Evolutionary conservation across 2,888 invertebrate genomes (phyloP).

Genomic region (Andrena fulva): DNA sequence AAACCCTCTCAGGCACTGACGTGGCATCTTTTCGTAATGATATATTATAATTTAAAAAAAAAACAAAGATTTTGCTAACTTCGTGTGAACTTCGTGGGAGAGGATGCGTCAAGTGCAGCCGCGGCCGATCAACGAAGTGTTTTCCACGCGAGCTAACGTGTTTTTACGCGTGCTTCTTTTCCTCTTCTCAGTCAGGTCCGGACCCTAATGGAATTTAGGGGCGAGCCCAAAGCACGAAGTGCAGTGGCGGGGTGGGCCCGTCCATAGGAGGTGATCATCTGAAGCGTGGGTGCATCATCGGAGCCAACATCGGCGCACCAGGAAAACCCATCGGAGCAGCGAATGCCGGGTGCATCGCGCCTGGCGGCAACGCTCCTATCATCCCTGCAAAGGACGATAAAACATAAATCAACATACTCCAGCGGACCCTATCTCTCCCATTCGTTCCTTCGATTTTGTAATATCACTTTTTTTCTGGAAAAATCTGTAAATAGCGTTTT

Average conservation of each 20-base stretch:
- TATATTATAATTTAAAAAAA: slow-evolving; percentile 61
- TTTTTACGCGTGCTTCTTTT: slow-evolving; percentile 58
- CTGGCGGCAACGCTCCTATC: slow-evolving; percentile 84
- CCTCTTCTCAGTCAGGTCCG: slow-evolving; percentile 66
- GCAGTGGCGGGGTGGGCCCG: slow-evolving; percentile 85
- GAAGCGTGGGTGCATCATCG: slow-evolving; percentile 94
- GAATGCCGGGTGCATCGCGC: slow-evolving; percentile 86
- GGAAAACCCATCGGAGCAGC: slow-evolving; percentile 86
- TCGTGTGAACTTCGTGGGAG: slow-evolving; percentile 78
- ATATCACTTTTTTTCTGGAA: slow-evolving; percentile 12
- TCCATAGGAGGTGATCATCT: slow-evolving; percentile 91
- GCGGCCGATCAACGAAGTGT: slow-evolving; percentile 66
- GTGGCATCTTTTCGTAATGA: slow-evolving; percentile 62
- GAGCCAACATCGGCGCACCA: slow-evolving; percentile 86
- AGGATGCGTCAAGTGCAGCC: slow-evolving; percentile 73
- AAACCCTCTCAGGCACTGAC: slow-evolving; percentile 71
- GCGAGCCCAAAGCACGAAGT: slow-evolving; percentile 87
- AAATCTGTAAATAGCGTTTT: slow-evolving; percentile 44
- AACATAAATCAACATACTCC: slow-evolving; percentile 21
- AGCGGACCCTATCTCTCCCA: background rate
- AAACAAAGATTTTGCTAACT: slow-evolving; percentile 80
- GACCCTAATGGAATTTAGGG: slow-evolving; percentile 80
- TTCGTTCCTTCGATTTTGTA: slow-evolving; percentile 11
- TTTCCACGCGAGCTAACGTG: slow-evolving; percentile 59
- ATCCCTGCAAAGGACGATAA: slow-evolving; percentile 82